These are phyloP conservation scores for Dicycla oo DNA, from an alignment of 2,888 invertebrate species.

Conservation along the genomic window DNA sequence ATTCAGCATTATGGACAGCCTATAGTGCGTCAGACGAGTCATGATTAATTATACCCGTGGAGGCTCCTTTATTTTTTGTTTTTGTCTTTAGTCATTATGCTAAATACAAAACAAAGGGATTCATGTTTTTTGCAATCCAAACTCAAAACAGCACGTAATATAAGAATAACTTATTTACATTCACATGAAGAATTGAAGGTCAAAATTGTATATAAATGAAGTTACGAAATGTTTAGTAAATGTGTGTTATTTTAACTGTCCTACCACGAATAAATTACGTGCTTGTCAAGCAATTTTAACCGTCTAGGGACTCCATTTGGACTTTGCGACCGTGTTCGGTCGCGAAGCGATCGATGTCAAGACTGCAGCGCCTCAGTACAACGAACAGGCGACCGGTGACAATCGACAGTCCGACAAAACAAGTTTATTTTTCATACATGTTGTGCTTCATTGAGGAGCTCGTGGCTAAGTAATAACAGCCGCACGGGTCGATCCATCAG, in stretches of 20 bases:
- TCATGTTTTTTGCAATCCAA: constrained; percentile 8
- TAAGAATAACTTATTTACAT: neutral
- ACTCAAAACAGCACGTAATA: neutral
- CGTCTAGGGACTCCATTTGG: too few relatives aligned
- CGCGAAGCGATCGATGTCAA: too few relatives aligned
- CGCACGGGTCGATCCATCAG: too few relatives aligned
- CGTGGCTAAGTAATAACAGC: too few relatives aligned
- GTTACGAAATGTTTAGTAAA: neutral
- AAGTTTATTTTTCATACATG: neutral
- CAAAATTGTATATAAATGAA: neutral
- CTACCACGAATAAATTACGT: too few relatives aligned
- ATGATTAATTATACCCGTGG: neutral
- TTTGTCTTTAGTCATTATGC: neutral
- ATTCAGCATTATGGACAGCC: neutral
- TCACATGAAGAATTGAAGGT: neutral
- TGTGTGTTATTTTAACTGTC: neutral
- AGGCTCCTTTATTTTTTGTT: neutral
- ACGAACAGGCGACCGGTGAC: too few relatives aligned
- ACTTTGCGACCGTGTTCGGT: too few relatives aligned
- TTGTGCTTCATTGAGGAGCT: too few relatives aligned
- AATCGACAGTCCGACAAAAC: too few relatives aligned
- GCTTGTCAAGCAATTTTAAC: too few relatives aligned
- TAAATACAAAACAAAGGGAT: neutral
- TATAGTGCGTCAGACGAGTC: neutral
- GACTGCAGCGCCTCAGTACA: too few relatives aligned